Evolutionary conservation across 2,888 invertebrate genomes (phyloP).

Genomic region (Dugesia japonica): DNA sequence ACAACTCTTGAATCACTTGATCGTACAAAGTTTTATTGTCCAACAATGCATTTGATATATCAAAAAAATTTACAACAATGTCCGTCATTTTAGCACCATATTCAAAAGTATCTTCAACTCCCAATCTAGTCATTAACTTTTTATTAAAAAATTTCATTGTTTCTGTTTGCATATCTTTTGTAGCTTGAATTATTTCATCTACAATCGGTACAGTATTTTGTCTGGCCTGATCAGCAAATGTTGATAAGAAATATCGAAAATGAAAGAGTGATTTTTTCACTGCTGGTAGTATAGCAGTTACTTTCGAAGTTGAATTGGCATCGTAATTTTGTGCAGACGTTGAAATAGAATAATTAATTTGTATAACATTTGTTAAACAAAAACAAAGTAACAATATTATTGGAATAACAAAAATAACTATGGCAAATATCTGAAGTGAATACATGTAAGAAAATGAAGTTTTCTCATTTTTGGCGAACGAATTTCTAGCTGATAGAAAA

Average conservation of each 20-base stretch:
- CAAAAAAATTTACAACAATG: background rate
- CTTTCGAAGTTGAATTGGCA: background rate
- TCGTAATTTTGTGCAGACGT: background rate
- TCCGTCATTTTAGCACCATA: constrained; percentile 11
- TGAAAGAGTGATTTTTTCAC: background rate
- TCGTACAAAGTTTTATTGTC: background rate
- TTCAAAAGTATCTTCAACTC: background rate
- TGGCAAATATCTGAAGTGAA: background rate
- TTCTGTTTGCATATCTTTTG: constrained; percentile 27
- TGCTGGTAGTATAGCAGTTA: background rate
- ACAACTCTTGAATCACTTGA: background rate
- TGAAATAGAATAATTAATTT: background rate
- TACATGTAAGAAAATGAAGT: background rate
- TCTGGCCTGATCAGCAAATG: constrained; percentile 8
- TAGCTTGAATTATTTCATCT: constrained; percentile 30
- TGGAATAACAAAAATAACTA: background rate
- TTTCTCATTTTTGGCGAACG: background rate
- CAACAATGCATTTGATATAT: background rate
- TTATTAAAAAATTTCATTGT: background rate
- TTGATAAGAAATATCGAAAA: background rate
- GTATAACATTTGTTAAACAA: background rate
- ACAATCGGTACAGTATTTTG: background rate
- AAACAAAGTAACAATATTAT: background rate
- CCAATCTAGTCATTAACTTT: constrained; percentile 7
- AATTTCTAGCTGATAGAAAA: background rate